Evolutionary conservation across 2,797 vertebrate species (phyloP).

Genomic region (Gymnothorax javanicus): DNA sequence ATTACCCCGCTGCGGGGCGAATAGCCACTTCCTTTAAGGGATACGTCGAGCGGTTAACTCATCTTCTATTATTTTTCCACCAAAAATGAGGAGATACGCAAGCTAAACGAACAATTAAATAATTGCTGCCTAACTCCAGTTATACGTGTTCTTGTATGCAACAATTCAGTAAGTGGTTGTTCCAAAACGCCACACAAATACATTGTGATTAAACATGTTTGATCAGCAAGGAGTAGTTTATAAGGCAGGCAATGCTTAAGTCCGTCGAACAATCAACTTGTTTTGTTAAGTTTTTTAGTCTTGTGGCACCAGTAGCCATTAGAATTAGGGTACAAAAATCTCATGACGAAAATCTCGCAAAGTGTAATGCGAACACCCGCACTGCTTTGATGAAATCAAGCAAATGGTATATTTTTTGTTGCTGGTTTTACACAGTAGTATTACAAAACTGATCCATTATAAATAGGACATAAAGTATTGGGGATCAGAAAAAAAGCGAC

Average conservation of each 20-base stretch:
- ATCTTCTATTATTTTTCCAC: too few species aligned
- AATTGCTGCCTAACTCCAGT: neutral
- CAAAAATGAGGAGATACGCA: too few species aligned
- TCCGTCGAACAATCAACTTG: neutral
- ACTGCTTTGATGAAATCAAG: too few species aligned
- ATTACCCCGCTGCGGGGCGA: too few species aligned
- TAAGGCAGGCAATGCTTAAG: neutral
- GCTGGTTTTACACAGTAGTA: too few species aligned
- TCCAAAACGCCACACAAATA: neutral
- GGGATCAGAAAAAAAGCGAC: too few species aligned
- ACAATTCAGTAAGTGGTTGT: neutral
- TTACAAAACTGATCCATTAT: too few species aligned
- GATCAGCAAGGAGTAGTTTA: neutral
- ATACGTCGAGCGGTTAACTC: too few species aligned
- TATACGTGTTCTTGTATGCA: neutral
- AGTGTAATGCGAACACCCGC: too few species aligned
- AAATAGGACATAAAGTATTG: too few species aligned
- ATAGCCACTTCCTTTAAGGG: too few species aligned
- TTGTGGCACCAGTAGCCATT: neutral
- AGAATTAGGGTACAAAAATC: neutral
- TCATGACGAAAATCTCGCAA: neutral
- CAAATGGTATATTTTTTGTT: too few species aligned
- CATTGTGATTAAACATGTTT: neutral
- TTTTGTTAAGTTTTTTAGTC: neutral
- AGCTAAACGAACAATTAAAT: neutral